These are phyloP conservation scores for Micoletzkya japonica DNA, from an alignment of 2,888 invertebrate species.

Conservation along the genomic window DNA sequence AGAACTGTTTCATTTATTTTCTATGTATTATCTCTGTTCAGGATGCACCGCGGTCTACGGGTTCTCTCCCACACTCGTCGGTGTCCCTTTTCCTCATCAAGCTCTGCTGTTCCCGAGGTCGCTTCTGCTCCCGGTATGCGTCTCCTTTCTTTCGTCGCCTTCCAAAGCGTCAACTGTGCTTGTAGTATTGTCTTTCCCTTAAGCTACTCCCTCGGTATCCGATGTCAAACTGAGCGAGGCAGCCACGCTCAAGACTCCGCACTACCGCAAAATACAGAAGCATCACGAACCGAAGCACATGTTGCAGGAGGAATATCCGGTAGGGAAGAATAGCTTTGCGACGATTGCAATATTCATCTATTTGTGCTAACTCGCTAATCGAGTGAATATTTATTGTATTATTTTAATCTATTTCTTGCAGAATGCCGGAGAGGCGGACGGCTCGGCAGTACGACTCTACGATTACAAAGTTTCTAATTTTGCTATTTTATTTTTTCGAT, in stretches of 20 bases:
- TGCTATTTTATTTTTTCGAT: not conserved
- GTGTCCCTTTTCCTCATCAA: not conserved
- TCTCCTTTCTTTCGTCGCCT: not conserved
- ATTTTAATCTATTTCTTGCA: constrained; percentile 21
- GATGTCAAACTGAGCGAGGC: constrained; percentile 13
- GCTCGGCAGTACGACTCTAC: constrained; percentile 50
- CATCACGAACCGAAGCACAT: constrained; percentile 37
- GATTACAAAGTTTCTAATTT: constrained; percentile 48
- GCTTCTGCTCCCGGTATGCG: not conserved
- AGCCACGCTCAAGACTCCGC: constrained; percentile 13
- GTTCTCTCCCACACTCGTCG: not conserved
- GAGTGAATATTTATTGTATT: not conserved
- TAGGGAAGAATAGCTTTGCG: constrained; percentile 18
- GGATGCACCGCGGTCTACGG: constrained; percentile 15
- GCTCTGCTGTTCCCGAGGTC: not conserved
- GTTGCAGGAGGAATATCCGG: constrained; percentile 50
- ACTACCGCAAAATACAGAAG: constrained; percentile 16
- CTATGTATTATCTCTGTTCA: no score
- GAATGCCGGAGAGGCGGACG: constrained; percentile 48
- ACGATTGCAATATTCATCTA: not conserved
- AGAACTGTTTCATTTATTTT: no score
- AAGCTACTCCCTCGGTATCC: not conserved
- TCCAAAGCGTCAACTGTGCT: not conserved
- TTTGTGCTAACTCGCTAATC: not conserved
- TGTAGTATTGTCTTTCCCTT: not conserved